These are phyloP conservation scores for Acrocephalus arundinaceus DNA, from an alignment of 2,113 vertebrate genomes.

Conservation along the genomic window DNA sequence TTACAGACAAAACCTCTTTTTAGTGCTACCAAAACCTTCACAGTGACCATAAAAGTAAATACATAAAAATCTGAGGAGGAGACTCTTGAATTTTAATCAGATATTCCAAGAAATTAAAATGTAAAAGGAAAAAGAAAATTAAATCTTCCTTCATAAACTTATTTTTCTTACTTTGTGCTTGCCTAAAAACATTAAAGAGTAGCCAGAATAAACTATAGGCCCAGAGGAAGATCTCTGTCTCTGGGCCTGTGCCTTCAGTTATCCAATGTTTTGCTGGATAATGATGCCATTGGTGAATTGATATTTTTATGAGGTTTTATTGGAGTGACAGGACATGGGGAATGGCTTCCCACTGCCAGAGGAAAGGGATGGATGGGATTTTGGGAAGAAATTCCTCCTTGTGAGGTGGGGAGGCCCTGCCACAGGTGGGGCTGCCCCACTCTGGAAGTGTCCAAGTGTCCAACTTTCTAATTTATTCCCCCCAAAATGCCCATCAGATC, in stretches of 20 bases:
- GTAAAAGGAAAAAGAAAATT: neutral
- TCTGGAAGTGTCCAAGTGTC: neutral
- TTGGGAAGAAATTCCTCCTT: neutral
- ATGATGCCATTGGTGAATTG: neutral
- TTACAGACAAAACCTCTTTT: neutral
- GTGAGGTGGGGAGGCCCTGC: neutral
- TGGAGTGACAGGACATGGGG: rapidly evolving
- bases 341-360: neutral
- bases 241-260: neutral
- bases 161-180: neutral
- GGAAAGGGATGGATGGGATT: rapidly evolving
- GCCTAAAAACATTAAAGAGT: neutral
- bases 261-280: neutral
- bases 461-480: neutral
- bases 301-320: neutral
- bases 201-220: neutral
- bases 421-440: neutral
- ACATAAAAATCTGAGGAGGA: neutral
- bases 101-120: neutral
- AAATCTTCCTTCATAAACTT: neutral
- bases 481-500: neutral
- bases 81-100: neutral
- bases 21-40: neutral
- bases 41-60: neutral
- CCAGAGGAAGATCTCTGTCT: neutral